These are phyloP conservation scores for Pelosia muscerda DNA, from an alignment of 2,888 invertebrate genomes.

Conservation along the genomic window DNA sequence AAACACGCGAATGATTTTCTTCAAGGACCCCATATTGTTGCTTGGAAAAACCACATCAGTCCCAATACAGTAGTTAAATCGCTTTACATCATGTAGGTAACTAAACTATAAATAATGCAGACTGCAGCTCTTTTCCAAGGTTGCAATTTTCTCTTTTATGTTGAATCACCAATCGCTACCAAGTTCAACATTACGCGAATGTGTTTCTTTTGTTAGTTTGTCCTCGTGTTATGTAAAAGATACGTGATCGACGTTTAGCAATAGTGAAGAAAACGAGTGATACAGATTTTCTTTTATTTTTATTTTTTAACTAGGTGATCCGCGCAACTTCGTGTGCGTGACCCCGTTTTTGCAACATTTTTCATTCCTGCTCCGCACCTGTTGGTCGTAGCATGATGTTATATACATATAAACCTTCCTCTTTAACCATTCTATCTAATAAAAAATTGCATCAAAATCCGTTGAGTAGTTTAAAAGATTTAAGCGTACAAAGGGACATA, in stretches of 20 bases:
- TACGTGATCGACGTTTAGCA: slow-evolving; percentile 16
- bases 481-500: too few relatives aligned
- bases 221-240: slow-evolving; percentile 21
- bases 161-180: slow-evolving; percentile 19
- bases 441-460: too few relatives aligned
- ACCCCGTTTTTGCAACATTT: too few relatives aligned
- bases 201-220: slow-evolving; percentile 16
- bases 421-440: too few relatives aligned
- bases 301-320: too few relatives aligned
- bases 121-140: slow-evolving; percentile 18
- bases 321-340: too few relatives aligned
- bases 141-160: slow-evolving; percentile 24
- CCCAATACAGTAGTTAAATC: neutral
- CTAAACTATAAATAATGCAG: neutral
- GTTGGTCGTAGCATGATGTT: too few relatives aligned
- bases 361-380: too few relatives aligned
- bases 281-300: neutral
- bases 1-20: too few relatives aligned
- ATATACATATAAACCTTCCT: too few relatives aligned
- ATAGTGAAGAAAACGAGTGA: neutral
- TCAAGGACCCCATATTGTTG: too few relatives aligned
- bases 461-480: too few relatives aligned
- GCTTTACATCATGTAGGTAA: neutral
- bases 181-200: slow-evolving; percentile 24
- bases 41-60: neutral